Conservation (phyloP, 1,140 invertebrate genomes). For the Grapholita molesta region DNA sequence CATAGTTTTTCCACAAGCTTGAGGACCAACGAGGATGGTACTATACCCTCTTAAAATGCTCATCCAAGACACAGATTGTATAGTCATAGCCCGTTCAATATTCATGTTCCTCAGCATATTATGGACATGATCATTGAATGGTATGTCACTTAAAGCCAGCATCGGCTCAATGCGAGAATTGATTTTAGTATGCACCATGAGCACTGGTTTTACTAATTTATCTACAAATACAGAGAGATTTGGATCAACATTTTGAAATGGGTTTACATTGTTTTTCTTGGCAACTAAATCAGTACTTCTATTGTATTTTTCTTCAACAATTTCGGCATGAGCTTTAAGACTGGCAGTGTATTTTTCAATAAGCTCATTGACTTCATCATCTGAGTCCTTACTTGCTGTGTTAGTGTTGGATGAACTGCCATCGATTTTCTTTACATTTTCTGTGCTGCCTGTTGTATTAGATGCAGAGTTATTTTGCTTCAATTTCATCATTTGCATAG, state of each 20-base stretch:
- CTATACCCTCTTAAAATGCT: slow-evolving; percentile 70
- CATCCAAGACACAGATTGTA: slow-evolving; percentile 74
- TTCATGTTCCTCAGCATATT: slow-evolving; percentile 44
- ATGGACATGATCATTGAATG: slow-evolving; percentile 52
- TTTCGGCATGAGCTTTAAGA: slow-evolving; percentile 17
- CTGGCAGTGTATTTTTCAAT: slow-evolving; percentile 21
- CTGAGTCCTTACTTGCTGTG: slow-evolving; percentile 19
- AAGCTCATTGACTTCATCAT: slow-evolving; percentile 29
- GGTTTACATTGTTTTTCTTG: slow-evolving; percentile 45
- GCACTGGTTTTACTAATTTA: slow-evolving; percentile 51
- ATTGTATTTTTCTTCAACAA: not conserved
- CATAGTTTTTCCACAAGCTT: slow-evolving; percentile 74
- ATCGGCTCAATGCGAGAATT: slow-evolving; percentile 49
- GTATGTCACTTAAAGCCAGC: slow-evolving; percentile 43
- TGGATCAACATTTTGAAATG: slow-evolving; percentile 56
- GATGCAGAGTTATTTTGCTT: slow-evolving; percentile 21
- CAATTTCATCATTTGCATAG: slow-evolving; percentile 19
- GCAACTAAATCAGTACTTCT: not conserved
- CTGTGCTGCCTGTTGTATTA: slow-evolving; percentile 24
- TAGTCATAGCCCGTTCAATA: slow-evolving; percentile 45
- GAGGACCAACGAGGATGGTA: slow-evolving; percentile 64
- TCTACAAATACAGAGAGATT: slow-evolving; percentile 58
- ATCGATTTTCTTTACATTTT: not conserved
- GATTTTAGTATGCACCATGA: slow-evolving; percentile 64
- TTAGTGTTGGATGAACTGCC: slow-evolving; percentile 24